Base-by-base conservation (phyloP, 2,888 invertebrate species). In the Drosophila borborema region DNA sequence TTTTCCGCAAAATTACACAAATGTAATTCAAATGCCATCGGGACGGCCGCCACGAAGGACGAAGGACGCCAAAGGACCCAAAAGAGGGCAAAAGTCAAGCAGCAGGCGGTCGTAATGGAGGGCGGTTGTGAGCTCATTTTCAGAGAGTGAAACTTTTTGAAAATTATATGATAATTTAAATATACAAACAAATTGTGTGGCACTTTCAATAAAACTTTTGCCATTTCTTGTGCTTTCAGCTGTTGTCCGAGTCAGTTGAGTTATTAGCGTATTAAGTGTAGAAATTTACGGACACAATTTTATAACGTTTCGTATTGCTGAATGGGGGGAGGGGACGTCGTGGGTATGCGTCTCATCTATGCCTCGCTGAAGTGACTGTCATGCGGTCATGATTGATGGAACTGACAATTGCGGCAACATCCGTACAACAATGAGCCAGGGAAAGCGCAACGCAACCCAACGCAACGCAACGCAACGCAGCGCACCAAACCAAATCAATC, bases 171-270 rank as follows among this genome's bases (percentile, higher is more conserved):
- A 89, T 85, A 86, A 86, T 87, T 87, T 87, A 83, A 87, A 89
- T 90, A 89, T 86, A 86, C 90, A 87, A 87, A 87, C 86, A 87
- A 87, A 87, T 87, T 87, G 90, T 87, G 86, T 89, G 86, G 90
- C 90, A 83, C 74, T 90, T 87, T 83, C 87, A 89, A 90, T 89
- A 90, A 86, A 87, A 87, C 90, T 87, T 87, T 90, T 72, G 79
- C 81, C 83, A 81, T 86, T 89, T 89, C 88, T 79, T 76, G 36
- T 69, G 73, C 82, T 58, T 34, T 53, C 48, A 41, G 43, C 59
- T 43, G 55, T 59, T 53, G 62, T 51, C 54, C 45, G 36, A 53
- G 63, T 36, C 72, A 75, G 71, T 73, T 87, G 88, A 90, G 90
- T 85, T 85, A 90, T 85, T 82, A 85, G 80, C 79, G 82, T 64